Base-by-base conservation (phyloP, 2,113 vertebrate genomes). In the Oncorhynchus kisutch region DNA sequence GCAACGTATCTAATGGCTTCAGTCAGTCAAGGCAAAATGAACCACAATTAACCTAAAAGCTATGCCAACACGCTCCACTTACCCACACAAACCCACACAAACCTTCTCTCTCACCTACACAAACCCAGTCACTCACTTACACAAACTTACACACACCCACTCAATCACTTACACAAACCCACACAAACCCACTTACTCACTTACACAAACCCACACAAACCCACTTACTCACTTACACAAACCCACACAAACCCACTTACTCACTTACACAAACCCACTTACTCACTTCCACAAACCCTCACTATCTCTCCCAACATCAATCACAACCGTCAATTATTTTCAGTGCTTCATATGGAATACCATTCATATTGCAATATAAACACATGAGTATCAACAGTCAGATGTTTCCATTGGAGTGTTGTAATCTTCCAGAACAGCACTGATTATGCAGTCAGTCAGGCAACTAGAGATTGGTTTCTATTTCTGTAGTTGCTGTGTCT, bases 1-100 rank as follows among this genome's bases (percentile, higher is more conserved):
- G 11, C 62, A 29, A 9, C 34, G 9, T 39, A 34, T 39, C 34
- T 8, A 39, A 39, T 39, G 34, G 2, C 8, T 39, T 39, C 34
- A 48, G 12, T n/a, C 25, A 70, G 39, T n/a, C 25, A 22, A 39
- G 34, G 49, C 20, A n/a, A 70, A 70, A 70, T 39, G 24, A 48
- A 49, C 3, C 39, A 70, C 68, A 70, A 70, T 70, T 49, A 70
- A 70, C 34, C 68, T 70, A 48, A 70, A 70, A 70, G 68, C 39
- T 20, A 16, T 20, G 31, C 39, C 16, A n/a, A 12, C 68, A 31
- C n/a, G 14, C 68, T 20, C 6, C 20, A 34, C 5, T 12, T 4
- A 70, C 68, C 3, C 20, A 48, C 27, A 70, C 8, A 22, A 3
- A 48, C 31, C 5, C 31, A 6, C 31, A 34, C 31, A 5, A 31